These are phyloP conservation scores for Drosophila rellima DNA, from an alignment of 2,888 invertebrate species.

Conservation along the genomic window DNA sequence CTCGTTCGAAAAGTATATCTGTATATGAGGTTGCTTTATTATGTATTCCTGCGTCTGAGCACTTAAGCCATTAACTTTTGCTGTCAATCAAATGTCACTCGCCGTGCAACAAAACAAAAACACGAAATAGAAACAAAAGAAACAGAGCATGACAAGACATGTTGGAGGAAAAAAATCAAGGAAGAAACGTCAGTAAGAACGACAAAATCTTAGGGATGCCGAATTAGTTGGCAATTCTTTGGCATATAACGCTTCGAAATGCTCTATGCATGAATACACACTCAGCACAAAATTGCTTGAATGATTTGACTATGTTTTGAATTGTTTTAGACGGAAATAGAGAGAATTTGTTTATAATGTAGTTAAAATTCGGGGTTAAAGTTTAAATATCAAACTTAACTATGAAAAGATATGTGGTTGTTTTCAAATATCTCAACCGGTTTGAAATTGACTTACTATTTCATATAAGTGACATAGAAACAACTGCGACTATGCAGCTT, in stretches of 20 bases:
- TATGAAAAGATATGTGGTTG: no score
- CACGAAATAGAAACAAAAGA: slow-evolving; percentile 18
- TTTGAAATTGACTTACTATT: no score
- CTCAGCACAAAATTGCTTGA: neutral
- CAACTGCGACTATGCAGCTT: neutral
- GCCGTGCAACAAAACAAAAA: slow-evolving; percentile 40
- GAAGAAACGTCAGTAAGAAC: slow-evolving; percentile 12
- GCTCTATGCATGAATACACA: slow-evolving; percentile 11
- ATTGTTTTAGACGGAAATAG: no score
- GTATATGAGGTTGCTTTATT: slow-evolving; percentile 14
- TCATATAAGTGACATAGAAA: no score
- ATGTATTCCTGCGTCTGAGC: slow-evolving; percentile 25
- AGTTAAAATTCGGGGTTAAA: no score
- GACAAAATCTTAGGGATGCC: slow-evolving; percentile 13
- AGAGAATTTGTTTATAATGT: no score
- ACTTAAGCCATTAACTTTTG: slow-evolving; percentile 74
- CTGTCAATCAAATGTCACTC: slow-evolving; percentile 80
- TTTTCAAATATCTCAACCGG: no score
- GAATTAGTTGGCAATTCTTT: slow-evolving; percentile 24
- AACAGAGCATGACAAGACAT: slow-evolving; percentile 65
- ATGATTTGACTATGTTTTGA: neutral
- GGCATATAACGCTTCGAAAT: slow-evolving; percentile 5
- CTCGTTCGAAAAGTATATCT: neutral
- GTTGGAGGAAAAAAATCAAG: slow-evolving; percentile 31
- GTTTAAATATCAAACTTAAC: no score